phyloP scores from a whole-genome alignment of 2,113 vertebrate genomes.

The Bos javanicus region DNA sequence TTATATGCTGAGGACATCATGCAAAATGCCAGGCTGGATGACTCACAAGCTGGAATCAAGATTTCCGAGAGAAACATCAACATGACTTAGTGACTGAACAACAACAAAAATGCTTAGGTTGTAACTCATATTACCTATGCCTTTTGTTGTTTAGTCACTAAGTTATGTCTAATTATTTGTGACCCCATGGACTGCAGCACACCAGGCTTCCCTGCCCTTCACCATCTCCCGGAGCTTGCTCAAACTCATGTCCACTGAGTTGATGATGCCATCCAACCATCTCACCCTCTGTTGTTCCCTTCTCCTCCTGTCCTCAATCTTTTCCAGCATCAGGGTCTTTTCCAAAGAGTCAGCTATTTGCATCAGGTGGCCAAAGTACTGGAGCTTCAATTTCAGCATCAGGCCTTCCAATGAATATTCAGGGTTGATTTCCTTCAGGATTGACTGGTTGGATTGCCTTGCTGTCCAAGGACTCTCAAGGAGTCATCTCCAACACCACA shows the following conservation, averaged over 20 bases:
- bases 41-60: background rate
- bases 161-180: background rate
- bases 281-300: background rate
- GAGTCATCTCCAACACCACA: background rate
- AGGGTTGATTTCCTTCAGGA: background rate
- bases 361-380: background rate
- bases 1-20: background rate
- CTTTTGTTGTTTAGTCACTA: background rate
- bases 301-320: background rate
- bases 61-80: background rate
- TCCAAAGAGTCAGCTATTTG: background rate
- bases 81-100: background rate
- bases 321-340: background rate
- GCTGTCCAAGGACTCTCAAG: background rate
- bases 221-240: background rate
- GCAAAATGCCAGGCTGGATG: background rate
- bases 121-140: background rate
- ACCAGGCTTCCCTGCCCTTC: background rate
- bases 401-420: background rate
- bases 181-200: background rate
- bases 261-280: background rate
- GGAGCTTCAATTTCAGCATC: background rate
- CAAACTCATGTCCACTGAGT: background rate
- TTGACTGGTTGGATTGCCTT: background rate
- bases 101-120: background rate